A percentile compares a stretch with the other conserved stretches of the same genome.
Evolutionary conservation across 2,113 vertebrate species (phyloP).

Genomic region (Cavia aperea): DNA sequence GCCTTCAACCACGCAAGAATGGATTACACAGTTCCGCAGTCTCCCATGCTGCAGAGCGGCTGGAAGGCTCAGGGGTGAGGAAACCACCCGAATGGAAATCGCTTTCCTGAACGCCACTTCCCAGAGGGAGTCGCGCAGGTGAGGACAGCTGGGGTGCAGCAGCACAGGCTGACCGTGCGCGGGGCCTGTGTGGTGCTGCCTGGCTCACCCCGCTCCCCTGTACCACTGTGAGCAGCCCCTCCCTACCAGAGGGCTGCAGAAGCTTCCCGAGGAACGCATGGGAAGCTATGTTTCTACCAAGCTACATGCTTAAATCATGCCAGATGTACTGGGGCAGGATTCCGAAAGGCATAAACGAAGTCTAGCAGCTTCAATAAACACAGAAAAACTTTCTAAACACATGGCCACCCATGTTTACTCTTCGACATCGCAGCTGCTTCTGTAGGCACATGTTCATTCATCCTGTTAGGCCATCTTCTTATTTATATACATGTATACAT

Average conservation of each 20-base stretch:
- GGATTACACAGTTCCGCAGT: neutral
- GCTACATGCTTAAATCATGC: constrained; percentile 27
- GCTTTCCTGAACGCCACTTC: neutral
- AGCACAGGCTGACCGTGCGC: neutral
- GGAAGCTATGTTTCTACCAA: constrained; percentile 33
- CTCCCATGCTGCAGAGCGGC: neutral
- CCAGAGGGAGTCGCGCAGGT: neutral
- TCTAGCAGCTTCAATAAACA: constrained; percentile 33
- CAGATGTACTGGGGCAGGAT: neutral
- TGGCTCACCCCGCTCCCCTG: neutral
- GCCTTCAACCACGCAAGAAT: neutral
- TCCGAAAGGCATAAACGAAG: constrained; percentile 14
- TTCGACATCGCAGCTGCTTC: constrained; percentile 56
- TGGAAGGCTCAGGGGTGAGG: neutral
- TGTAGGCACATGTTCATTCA: constrained; percentile 42
- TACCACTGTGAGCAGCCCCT: neutral
- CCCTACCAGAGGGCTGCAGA: neutral
- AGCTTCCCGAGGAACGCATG: neutral
- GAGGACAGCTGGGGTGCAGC: neutral
- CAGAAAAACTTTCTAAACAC: constrained; percentile 46
- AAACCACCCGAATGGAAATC: neutral
- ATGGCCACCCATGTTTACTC: constrained; percentile 35
- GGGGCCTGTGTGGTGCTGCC: neutral
- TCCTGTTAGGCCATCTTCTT: constrained; percentile 14
- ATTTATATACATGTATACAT: neutral